Percentiles rank a stretch among this genome's conserved stretches.
These are phyloP conservation scores for Heteractis magnifica DNA, from an alignment of 92 coral and sea anemone species.

Conservation along the genomic window DNA sequence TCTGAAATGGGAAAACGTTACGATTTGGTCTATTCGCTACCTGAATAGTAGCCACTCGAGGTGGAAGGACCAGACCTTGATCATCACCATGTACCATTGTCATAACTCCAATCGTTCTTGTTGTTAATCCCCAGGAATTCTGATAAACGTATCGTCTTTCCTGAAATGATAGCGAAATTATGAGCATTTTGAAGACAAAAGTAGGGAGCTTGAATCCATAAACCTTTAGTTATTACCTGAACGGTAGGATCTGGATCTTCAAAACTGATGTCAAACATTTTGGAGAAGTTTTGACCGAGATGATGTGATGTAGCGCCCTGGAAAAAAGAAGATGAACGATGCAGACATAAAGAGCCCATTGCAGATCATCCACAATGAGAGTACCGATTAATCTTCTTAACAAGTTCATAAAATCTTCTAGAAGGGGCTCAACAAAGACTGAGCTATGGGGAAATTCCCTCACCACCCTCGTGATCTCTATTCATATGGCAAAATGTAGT, in stretches of 20 bases:
- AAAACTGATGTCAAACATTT: conserved; percentile 95
- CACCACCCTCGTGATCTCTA: too few relatives aligned
- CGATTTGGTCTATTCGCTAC: conserved; percentile 20
- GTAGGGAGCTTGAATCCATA: neutral
- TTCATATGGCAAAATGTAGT: too few relatives aligned
- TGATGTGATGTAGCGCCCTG: conserved; percentile 98
- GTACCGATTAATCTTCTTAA: too few relatives aligned
- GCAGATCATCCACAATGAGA: neutral
- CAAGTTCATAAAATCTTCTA: too few relatives aligned
- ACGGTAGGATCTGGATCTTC: conserved; percentile 91
- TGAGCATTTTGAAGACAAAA: neutral
- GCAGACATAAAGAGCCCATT: neutral
- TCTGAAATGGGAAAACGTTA: neutral
- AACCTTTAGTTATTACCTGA: conserved; percentile 27
- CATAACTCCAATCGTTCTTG: conserved; percentile 95
- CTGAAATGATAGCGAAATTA: conserved; percentile 18
- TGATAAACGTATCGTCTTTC: conserved; percentile 85
- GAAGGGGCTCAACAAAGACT: too few relatives aligned
- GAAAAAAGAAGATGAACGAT: neutral
- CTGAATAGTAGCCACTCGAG: conserved; percentile 90
- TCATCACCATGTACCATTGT: conserved; percentile 97
- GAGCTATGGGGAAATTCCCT: too few relatives aligned
- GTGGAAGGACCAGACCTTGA: conserved; percentile 87
- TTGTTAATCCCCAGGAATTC: conserved; percentile 97
- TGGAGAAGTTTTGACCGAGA: conserved; percentile 96